Evolutionary conservation across 2,113 vertebrate genomes (phyloP).

Genomic region (Phyllopteryx taeniolatus): DNA sequence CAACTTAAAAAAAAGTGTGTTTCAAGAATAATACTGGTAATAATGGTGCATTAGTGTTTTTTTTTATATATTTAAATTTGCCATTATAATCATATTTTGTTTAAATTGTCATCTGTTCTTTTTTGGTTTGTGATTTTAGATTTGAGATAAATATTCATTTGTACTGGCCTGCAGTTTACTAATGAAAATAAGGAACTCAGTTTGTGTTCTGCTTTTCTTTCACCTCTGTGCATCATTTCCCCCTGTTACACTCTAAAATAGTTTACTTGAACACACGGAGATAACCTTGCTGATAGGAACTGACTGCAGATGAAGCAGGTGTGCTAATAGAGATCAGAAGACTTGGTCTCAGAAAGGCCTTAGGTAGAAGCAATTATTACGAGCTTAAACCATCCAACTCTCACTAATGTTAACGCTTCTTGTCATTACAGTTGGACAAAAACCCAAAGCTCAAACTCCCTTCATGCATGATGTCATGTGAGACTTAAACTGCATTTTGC

Average conservation of each 20-base stretch:
- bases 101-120: background rate
- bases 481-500: too few species aligned
- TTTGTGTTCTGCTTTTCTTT: slow-evolving; percentile 7
- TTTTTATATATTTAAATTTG: too few species aligned
- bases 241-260: background rate
- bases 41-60: background rate
- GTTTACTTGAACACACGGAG: background rate
- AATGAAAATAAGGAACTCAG: background rate
- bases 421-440: too few species aligned
- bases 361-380: too few species aligned
- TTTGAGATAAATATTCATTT: background rate
- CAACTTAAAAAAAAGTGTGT: background rate
- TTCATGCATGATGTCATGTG: too few species aligned
- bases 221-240: background rate
- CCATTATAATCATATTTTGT: background rate
- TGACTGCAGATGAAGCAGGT: too few species aligned
- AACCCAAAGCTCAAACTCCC: too few species aligned
- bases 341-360: too few species aligned
- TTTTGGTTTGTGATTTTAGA: background rate
- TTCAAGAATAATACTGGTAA: background rate
- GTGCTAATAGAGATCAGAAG: background rate
- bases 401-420: too few species aligned
- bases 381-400: too few species aligned
- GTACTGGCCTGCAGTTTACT: background rate
- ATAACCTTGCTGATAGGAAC: background rate